Evolutionary conservation across 2,113 vertebrate genomes (phyloP).

Genomic region (Saguinus imperator): DNA sequence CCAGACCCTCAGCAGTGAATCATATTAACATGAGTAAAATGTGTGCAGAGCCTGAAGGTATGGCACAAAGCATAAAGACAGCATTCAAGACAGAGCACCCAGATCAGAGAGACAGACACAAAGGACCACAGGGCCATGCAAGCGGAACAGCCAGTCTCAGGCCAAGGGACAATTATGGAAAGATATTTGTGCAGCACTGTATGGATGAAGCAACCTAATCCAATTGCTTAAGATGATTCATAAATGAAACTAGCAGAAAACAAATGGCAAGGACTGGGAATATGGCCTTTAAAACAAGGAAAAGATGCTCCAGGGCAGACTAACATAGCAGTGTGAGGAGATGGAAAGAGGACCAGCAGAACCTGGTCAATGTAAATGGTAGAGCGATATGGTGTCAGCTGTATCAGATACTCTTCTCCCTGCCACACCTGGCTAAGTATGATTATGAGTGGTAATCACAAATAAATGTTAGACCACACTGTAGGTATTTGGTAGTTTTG

Average conservation of each 20-base stretch:
- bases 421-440: no score
- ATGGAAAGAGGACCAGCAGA: neutral
- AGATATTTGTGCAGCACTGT: neutral
- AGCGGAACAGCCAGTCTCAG: neutral
- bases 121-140: neutral
- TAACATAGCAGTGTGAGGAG: neutral
- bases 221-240: neutral
- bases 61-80: neutral
- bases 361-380: neutral
- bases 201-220: neutral
- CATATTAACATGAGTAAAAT: no score
- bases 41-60: neutral
- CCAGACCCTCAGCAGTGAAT: neutral
- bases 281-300: neutral
- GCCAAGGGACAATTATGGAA: accelerated
- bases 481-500: neutral
- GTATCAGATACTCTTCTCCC: neutral
- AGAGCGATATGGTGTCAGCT: neutral
- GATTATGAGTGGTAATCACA: neutral
- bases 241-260: neutral
- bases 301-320: neutral
- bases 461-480: neutral
- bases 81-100: neutral
- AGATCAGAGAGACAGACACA: neutral
- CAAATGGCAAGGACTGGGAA: neutral